These are phyloP conservation scores for Melanostoma scalare DNA, from an alignment of 2,888 invertebrate genomes.

Conservation along the genomic window DNA sequence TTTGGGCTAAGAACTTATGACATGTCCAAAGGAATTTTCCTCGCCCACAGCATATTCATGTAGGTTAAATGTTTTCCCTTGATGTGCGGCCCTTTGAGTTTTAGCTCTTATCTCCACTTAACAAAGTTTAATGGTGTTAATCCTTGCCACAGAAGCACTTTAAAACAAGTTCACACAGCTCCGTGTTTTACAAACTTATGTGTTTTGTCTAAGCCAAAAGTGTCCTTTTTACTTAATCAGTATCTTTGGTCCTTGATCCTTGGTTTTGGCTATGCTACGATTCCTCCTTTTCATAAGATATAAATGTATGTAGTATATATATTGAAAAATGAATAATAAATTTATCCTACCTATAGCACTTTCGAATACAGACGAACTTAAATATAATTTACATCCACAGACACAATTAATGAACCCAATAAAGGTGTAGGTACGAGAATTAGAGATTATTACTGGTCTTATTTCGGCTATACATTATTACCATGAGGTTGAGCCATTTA, in stretches of 20 bases:
- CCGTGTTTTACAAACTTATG: slow-evolving; percentile 28
- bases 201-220: slow-evolving; percentile 24
- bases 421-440: slow-evolving; percentile 33
- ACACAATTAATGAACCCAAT: slow-evolving; percentile 63
- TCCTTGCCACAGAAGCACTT: slow-evolving; percentile 52
- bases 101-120: slow-evolving; percentile 40
- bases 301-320: too few relatives aligned
- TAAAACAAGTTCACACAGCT: slow-evolving; percentile 37
- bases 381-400: slow-evolving; percentile 58
- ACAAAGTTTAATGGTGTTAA: slow-evolving; percentile 42
- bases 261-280: too few relatives aligned
- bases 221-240: not conserved
- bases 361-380: slow-evolving; percentile 9
- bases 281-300: too few relatives aligned
- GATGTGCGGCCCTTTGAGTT: not conserved
- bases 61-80: slow-evolving; percentile 23
- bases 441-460: slow-evolving; percentile 49
- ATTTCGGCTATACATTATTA: slow-evolving; percentile 57
- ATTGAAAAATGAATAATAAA: too few relatives aligned
- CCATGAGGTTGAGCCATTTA: slow-evolving; percentile 57
- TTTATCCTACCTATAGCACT: not conserved
- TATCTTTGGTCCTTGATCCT: too few relatives aligned
- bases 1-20: not conserved
- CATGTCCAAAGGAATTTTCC: slow-evolving; percentile 23
- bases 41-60: slow-evolving; percentile 9